Evolutionary conservation across 2,797 vertebrate genomes (phyloP), one percentile per base, ranked within the genome.

Genomic region (Sebastes umbrosus): DNA sequence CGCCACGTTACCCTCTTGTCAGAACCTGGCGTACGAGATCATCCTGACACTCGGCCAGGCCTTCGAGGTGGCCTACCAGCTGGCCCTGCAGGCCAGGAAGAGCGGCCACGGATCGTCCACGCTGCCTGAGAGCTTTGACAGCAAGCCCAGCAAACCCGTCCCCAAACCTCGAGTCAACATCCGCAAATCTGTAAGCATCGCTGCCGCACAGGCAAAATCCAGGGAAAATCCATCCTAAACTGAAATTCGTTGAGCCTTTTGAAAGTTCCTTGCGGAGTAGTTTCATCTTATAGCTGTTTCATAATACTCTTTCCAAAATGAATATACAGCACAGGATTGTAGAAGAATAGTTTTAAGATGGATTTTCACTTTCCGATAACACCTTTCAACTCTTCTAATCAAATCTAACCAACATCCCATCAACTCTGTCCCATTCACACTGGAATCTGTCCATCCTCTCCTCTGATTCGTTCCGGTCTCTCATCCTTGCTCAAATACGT

Each of bases 11-110:
- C 4, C 50, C 1, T 67, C 20, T 43, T n/a, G 2, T 59, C 96
- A 99, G 98, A 99, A 99, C 95, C 93, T 99, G 96, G 98, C 98
- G 78, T 99, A 99, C 0, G 98, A 99, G 96, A 99, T 99, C 95
- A 99, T 99, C 95, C 95, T 99, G 87, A 99, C 98, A 0, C 95
- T 99, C 75, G 98, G 98, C 91, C 98, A 99, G 95, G 98, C 98
- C 18, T 99, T 99, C 89, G 98, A 99, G 92, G 98, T 99, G 82
- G 98, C 98, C 58, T 99, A 99, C 93, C 98, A 99, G 95, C 95
- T 99, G 83, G 98, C 98, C 39, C 96, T 99, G 70, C 98, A 99
- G 92, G 98, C 98, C 74, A 95, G 98, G 80, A 99, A 99, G 96
- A 97, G 97, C 24, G 98, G 98, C n/a, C 98, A 99, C 57, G 95